Percentiles rank a stretch among this genome's conserved stretches.
These are phyloP conservation scores for Solenopsis fugax DNA, from an alignment of 1,140 invertebrate genomes.

Conservation along the genomic window DNA sequence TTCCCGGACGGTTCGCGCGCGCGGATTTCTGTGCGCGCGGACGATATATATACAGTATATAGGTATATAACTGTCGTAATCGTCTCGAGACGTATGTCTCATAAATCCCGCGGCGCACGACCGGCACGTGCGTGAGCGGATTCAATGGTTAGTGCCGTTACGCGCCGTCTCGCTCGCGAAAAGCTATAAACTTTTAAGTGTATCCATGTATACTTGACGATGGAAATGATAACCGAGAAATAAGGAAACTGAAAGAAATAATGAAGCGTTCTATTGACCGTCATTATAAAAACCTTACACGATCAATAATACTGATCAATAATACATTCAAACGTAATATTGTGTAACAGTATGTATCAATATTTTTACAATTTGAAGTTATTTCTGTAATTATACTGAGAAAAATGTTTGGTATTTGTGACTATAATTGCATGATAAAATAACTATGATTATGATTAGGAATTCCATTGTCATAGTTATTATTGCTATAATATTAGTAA, in stretches of 20 bases:
- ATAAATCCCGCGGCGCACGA: not conserved
- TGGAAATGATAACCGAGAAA: not conserved
- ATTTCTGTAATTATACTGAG: too few species aligned
- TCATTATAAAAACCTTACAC: not conserved
- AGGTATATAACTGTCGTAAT: conserved; percentile 1
- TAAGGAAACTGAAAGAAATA: not conserved
- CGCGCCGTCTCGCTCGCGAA: not conserved
- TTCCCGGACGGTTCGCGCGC: conserved; percentile 23
- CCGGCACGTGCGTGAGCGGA: not conserved
- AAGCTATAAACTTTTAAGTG: conserved; percentile 19
- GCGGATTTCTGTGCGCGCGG: not conserved
- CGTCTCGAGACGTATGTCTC: not conserved
- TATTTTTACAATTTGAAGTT: too few species aligned
- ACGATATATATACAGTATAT: not conserved
- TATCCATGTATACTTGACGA: not conserved
- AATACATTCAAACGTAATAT: too few species aligned
- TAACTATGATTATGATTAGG: too few species aligned
- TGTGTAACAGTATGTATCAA: too few species aligned
- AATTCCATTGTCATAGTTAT: too few species aligned
- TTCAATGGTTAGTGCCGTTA: not conserved
- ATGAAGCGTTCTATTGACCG: not conserved
- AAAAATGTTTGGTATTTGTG: too few species aligned
- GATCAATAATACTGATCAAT: too few species aligned
- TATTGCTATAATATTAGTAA: too few species aligned
- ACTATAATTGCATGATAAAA: too few species aligned